Conservation (phyloP, 2,888 invertebrate genomes). For the Schrankia costaestrigalis region DNA sequence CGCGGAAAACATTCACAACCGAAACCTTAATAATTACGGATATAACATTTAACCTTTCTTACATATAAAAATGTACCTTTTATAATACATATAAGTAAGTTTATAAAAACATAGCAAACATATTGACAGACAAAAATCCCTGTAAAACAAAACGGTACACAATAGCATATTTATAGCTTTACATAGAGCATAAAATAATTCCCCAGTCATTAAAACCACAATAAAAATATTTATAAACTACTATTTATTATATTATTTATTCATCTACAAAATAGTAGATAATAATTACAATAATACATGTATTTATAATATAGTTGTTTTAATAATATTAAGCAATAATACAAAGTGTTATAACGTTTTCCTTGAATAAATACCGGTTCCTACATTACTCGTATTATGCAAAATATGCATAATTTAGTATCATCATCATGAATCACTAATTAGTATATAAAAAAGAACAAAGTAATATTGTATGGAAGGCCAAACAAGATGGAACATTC, state of each 20-base stretch:
- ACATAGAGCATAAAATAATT: conserved; percentile 28
- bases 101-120: conserved; percentile 22
- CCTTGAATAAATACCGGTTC: conserved; percentile 6
- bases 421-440: conserved; percentile 12
- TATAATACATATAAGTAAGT: background rate
- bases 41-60: background rate
- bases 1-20: background rate
- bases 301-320: too few species aligned
- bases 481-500: conserved; percentile 11
- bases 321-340: too few species aligned
- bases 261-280: too few species aligned
- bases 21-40: too few species aligned
- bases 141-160: conserved; percentile 20
- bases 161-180: conserved; percentile 29
- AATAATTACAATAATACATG: too few species aligned
- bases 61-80: background rate
- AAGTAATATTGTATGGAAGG: too few species aligned
- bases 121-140: conserved; percentile 12
- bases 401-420: conserved; percentile 8
- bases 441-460: conserved; percentile 7
- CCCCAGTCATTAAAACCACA: conserved; percentile 33
- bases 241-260: too few species aligned
- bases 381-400: conserved; percentile 4
- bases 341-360: background rate
- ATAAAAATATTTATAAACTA: background rate